Percentiles rank a stretch among this genome's conserved stretches.
phyloP scores from a whole-genome alignment of 2,888 invertebrate species.

The Zelleria hepariella region DNA sequence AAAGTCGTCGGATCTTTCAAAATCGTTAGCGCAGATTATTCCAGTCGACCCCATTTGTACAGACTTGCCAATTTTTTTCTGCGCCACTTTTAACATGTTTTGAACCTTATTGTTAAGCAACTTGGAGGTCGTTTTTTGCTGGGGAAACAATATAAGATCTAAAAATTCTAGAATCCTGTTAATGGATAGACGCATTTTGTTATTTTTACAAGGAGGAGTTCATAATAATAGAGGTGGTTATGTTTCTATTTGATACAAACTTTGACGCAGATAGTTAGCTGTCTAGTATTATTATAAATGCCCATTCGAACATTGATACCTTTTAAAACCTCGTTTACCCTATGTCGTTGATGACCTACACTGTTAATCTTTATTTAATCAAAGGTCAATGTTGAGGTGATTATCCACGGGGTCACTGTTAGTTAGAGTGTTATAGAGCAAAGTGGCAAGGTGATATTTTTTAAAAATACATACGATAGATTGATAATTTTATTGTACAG shows the following conservation, averaged over 20 bases:
- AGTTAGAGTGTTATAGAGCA: too few relatives aligned
- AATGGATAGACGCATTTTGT: too few relatives aligned
- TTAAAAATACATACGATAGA: too few relatives aligned
- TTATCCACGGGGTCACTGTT: neutral
- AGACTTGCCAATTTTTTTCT: neutral
- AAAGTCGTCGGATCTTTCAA: neutral
- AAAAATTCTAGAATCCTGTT: too few relatives aligned
- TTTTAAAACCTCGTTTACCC: neutral
- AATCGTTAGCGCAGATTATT: conserved; percentile 1
- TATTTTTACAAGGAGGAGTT: too few relatives aligned
- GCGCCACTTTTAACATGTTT: neutral
- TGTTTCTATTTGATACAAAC: too few relatives aligned
- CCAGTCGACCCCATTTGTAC: neutral
- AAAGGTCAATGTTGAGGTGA: neutral
- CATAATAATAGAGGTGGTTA: too few relatives aligned
- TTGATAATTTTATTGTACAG: too few relatives aligned
- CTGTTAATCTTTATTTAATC: neutral
- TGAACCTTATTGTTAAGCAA: neutral
- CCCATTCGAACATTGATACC: too few relatives aligned
- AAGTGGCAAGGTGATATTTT: too few relatives aligned
- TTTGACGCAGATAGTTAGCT: too few relatives aligned
- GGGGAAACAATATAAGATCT: neutral
- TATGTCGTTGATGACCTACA: neutral
- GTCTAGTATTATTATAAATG: too few relatives aligned
- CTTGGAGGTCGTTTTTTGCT: neutral